Conservation (phyloP, 2,888 invertebrate genomes). For the Ectropis crepuscularia region DNA sequence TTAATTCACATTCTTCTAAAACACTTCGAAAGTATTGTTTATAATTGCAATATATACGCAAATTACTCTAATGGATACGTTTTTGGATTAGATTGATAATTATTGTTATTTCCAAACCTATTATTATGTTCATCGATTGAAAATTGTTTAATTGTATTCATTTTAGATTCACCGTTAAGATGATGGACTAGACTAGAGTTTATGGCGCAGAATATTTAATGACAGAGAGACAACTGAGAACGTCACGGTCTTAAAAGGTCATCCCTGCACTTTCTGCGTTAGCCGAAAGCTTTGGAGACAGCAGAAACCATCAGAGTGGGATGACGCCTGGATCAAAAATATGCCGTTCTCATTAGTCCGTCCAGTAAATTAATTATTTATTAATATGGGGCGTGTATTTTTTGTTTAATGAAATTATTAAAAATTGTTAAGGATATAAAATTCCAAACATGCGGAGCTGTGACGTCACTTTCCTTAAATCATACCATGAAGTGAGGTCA, state of each 20-base stretch:
- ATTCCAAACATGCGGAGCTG: too few species aligned
- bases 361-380: too few species aligned
- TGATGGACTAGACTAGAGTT: constrained; percentile 19
- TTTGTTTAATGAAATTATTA: too few species aligned
- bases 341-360: too few species aligned
- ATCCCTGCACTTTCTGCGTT: too few species aligned
- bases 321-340: too few species aligned
- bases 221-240: background rate
- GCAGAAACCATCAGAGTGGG: too few species aligned
- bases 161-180: constrained; percentile 30
- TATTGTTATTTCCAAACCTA: constrained; percentile 42
- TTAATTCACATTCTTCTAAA: constrained; percentile 20
- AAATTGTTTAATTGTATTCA: constrained; percentile 43
- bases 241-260: background rate
- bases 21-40: constrained; percentile 28
- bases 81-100: constrained; percentile 39
- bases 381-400: too few species aligned
- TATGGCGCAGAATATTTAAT: constrained; percentile 5
- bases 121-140: constrained; percentile 41
- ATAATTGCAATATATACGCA: constrained; percentile 26
- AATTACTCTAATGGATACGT: constrained; percentile 20
- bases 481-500: too few species aligned
- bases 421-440: too few species aligned
- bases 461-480: too few species aligned
- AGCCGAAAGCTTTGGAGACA: too few species aligned